A percentile compares a stretch with the other conserved stretches of the same genome.
These are phyloP conservation scores for Drosophila mercatorum DNA, from an alignment of 2,888 invertebrate species.

Conservation along the genomic window DNA sequence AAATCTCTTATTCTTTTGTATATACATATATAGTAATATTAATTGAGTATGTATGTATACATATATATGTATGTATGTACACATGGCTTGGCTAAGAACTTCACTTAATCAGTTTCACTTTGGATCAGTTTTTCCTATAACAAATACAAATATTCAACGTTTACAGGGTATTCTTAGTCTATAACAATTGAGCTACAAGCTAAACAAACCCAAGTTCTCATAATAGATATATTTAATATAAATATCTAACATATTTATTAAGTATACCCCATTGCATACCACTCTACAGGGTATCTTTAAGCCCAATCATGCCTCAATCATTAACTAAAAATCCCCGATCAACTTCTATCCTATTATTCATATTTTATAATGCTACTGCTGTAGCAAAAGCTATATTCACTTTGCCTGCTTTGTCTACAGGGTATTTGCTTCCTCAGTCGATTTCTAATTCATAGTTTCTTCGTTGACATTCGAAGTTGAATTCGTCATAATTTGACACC, in stretches of 20 bases:
- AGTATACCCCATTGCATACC: neutral
- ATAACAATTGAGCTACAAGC: neutral
- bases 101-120: too few relatives aligned
- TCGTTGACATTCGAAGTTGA: slow-evolving; percentile 37
- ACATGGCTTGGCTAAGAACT: too few relatives aligned
- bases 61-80: too few relatives aligned
- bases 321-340: neutral
- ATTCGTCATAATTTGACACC: slow-evolving; percentile 62
- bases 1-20: too few relatives aligned
- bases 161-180: neutral
- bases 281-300: neutral
- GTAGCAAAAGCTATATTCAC: neutral
- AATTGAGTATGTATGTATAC: too few relatives aligned
- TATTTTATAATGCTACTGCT: neutral
- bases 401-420: neutral
- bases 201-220: neutral
- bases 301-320: neutral
- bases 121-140: too few relatives aligned
- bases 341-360: neutral
- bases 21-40: too few relatives aligned
- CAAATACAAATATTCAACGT: neutral
- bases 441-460: slow-evolving; percentile 18
- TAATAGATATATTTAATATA: too few relatives aligned
- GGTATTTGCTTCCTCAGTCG: slow-evolving; percentile 14
- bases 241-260: too few relatives aligned